phyloP scores from a whole-genome alignment of 2,888 invertebrate species.

The Diplolepis rosae region DNA sequence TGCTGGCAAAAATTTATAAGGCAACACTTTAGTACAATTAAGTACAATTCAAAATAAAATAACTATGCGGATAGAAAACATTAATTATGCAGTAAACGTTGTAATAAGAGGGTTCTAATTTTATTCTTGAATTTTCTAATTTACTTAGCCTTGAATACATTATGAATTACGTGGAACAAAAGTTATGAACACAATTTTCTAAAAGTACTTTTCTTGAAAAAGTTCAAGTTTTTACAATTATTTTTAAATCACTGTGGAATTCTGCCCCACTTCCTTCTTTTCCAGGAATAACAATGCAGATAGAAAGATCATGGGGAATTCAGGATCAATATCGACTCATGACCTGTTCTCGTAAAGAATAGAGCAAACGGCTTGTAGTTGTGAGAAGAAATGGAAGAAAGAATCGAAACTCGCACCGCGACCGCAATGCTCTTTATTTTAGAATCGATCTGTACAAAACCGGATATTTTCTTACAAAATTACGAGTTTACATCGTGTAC shows the following conservation, averaged over 20 bases:
- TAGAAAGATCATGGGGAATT: not conserved
- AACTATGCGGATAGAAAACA: too few relatives aligned
- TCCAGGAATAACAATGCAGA: not conserved
- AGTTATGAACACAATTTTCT: not conserved
- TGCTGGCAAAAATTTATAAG: not conserved
- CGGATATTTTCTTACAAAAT: slow-evolving; percentile 3
- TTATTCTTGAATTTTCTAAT: too few relatives aligned
- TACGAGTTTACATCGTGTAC: slow-evolving; percentile 6
- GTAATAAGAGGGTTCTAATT: too few relatives aligned
- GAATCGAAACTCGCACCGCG: not conserved
- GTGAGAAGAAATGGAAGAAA: not conserved
- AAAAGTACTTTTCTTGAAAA: not conserved
- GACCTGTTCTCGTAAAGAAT: not conserved
- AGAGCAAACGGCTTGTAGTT: not conserved
- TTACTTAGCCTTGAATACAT: too few relatives aligned
- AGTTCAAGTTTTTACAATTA: not conserved
- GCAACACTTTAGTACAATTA: not conserved
- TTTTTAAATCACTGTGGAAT: not conserved
- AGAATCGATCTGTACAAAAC: not conserved
- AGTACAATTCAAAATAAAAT: not conserved
- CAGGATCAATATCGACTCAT: not conserved
- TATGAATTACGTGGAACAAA: too few relatives aligned
- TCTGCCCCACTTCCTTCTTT: not conserved
- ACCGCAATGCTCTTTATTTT: slow-evolving; percentile 3
- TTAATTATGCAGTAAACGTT: too few relatives aligned